Evolutionary conservation across 2,888 invertebrate species (phyloP).

Genomic region (Heteromurus nitidus): DNA sequence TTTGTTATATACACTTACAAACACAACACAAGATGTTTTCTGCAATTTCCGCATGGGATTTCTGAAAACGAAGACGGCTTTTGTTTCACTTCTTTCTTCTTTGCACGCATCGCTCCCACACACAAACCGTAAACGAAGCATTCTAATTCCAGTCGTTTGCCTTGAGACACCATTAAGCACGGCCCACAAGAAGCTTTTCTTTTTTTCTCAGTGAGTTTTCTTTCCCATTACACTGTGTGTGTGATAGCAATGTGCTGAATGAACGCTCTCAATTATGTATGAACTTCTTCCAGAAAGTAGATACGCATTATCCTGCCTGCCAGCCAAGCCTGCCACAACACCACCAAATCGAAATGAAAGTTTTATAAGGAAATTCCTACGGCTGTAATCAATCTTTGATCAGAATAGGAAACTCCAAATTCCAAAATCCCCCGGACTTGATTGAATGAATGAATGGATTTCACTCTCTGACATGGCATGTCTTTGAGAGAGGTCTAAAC

Average conservation of each 20-base stretch:
- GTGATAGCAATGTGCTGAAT: no score
- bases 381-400: slow-evolving; percentile 15
- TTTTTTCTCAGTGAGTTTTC: no score
- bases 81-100: no score
- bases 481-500: neutral
- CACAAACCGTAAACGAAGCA: no score
- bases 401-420: neutral
- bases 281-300: no score
- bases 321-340: neutral
- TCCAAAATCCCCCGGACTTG: neutral
- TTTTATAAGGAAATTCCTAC: slow-evolving; percentile 8
- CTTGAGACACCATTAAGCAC: no score
- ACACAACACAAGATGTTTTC: neutral
- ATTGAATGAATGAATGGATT: slow-evolving; percentile 22
- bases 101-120: no score
- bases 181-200: no score
- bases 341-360: neutral
- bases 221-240: no score
- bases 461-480: slow-evolving; percentile 8
- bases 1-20: neutral
- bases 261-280: neutral
- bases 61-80: neutral
- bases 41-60: neutral
- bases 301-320: neutral
- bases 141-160: no score